A percentile compares a stretch with the other conserved stretches of the same genome.
phyloP scores from a whole-genome alignment of 2,888 invertebrate genomes.

The Mimas tiliae region DNA sequence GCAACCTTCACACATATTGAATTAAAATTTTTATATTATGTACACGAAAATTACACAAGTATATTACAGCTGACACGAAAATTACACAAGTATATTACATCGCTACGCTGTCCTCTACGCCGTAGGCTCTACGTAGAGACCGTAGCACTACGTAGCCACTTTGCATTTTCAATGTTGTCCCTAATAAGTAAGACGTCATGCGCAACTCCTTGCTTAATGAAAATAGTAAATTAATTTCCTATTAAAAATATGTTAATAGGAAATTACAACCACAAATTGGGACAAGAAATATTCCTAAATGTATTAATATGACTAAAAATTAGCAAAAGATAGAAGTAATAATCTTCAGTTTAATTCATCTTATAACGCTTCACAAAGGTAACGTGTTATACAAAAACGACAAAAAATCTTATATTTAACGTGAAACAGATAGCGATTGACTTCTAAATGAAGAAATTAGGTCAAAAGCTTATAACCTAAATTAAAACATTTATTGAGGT shows the following conservation, averaged over 20 bases:
- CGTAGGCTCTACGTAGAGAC: slow-evolving; percentile 11
- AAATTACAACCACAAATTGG: too few species aligned
- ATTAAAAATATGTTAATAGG: background rate
- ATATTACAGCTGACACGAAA: too few species aligned
- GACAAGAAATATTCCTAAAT: too few species aligned
- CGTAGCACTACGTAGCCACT: slow-evolving; percentile 7
- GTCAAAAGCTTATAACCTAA: slow-evolving; percentile 37
- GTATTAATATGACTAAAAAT: too few species aligned
- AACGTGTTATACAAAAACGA: too few species aligned
- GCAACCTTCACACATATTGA: too few species aligned
- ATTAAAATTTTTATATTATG: slow-evolving; percentile 1
- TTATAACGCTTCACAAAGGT: too few species aligned
- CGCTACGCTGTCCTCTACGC: slow-evolving; percentile 16
- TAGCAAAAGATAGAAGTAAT: too few species aligned
- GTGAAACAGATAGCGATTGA: background rate
- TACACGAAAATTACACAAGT: background rate
- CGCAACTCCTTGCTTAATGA: background rate
- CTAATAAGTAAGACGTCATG: slow-evolving; percentile 22
- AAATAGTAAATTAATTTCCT: background rate
- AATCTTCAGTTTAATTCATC: too few species aligned
- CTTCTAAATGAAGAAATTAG: slow-evolving; percentile 37
- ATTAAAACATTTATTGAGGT: slow-evolving; percentile 38
- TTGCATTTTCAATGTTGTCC: background rate
- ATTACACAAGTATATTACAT: background rate
- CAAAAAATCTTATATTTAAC: background rate